Evolutionary conservation across 1,140 invertebrate genomes (phyloP).

Genomic region (Antheraea pernyi): DNA sequence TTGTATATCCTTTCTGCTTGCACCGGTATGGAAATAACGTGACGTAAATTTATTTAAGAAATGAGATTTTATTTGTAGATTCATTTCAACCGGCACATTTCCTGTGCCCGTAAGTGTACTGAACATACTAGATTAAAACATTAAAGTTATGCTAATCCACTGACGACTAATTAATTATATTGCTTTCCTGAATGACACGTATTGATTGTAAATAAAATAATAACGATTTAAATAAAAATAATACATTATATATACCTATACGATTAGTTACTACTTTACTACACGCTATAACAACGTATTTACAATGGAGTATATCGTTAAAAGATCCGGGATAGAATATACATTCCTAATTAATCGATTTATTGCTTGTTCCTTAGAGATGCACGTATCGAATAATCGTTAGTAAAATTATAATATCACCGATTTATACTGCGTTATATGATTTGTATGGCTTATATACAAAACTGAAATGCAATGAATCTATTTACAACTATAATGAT

Average conservation of each 20-base stretch:
- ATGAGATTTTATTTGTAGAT: too few relatives aligned
- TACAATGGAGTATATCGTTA: background rate
- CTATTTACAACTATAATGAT: background rate
- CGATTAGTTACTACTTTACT: background rate
- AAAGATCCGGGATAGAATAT: background rate
- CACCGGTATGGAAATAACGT: too few relatives aligned
- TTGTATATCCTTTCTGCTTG: too few relatives aligned
- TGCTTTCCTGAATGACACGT: background rate
- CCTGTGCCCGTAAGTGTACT: background rate
- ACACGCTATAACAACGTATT: background rate
- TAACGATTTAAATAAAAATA: background rate
- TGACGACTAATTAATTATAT: background rate
- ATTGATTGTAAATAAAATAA: background rate
- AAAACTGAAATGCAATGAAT: background rate
- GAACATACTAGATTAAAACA: background rate
- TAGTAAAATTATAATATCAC: background rate
- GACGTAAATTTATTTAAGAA: too few relatives aligned
- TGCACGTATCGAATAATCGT: background rate
- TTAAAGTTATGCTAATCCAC: background rate
- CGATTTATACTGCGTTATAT: background rate
- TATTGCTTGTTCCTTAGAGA: background rate
- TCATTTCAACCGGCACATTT: background rate
- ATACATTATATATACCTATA: background rate
- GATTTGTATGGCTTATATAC: background rate
- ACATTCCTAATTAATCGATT: background rate